These are phyloP conservation scores for Lophochroa leadbeateri DNA, from an alignment of 2,113 vertebrate species.

Conservation along the genomic window DNA sequence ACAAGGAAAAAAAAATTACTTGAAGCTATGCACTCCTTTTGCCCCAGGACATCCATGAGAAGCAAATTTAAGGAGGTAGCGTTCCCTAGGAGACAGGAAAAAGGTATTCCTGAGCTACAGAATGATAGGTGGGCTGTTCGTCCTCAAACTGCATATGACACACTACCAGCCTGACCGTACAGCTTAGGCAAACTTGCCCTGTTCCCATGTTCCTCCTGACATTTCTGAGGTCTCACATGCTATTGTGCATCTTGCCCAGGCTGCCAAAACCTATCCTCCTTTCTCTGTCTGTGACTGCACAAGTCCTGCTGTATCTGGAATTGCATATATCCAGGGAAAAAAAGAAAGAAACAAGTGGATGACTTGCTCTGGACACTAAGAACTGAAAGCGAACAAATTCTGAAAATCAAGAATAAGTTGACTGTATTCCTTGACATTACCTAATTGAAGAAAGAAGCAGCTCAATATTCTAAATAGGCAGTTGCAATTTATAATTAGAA, in stretches of 20 bases:
- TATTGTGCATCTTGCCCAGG: background rate
- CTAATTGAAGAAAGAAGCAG: background rate
- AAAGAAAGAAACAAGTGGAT: background rate
- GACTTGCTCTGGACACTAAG: background rate
- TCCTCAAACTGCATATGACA: background rate
- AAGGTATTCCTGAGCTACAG: background rate
- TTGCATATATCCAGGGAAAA: no score
- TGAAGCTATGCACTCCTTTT: background rate
- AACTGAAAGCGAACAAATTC: background rate
- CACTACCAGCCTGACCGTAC: accelerated
- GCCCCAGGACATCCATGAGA: background rate
- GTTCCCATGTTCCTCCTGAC: background rate
- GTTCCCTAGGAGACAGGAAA: background rate
- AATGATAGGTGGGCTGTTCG: background rate
- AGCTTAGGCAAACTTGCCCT: background rate
- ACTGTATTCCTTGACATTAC: background rate
- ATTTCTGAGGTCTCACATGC: background rate
- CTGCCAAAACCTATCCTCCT: background rate
- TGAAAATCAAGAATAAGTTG: background rate
- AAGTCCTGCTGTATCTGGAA: background rate
- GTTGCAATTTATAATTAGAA: background rate
- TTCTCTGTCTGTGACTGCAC: background rate
- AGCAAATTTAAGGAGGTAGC: background rate
- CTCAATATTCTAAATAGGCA: background rate
- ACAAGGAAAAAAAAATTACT: background rate